Evolutionary conservation across 1,140 invertebrate species (phyloP), one percentile per base, ranked within the genome.

Genomic region (Ips nitidus): DNA sequence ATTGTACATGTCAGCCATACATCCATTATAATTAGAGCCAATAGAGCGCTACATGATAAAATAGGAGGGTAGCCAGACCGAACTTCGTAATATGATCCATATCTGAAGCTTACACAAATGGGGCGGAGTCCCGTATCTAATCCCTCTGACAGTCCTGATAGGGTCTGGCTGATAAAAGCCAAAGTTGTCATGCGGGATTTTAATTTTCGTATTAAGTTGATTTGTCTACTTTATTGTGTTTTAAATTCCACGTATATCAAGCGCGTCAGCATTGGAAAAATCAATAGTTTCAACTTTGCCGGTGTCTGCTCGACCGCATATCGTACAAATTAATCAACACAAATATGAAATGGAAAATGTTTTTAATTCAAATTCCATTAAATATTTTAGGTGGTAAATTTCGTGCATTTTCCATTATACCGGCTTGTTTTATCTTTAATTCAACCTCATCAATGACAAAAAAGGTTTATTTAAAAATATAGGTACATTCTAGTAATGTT

Each of bases 51-150:
- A 52, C 52, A 68, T 59, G 43, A 3, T 39, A 58, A 52, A 69
- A 69, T 69, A 63, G 62, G 67, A 56, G 58, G 59, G 60, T 62
- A 62, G 59, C 57, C 67, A 43, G 40, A 62, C 56, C 53, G 45
- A 50, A 55, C 52, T 69, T 52, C 8, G 53, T 57, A 69, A 63
- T 69, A 57, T 57, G 67, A 69, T 69, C 50, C 58, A 41, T 69
- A 69, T 69, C 67, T 62, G n/a, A 2, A 45, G 59, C 41, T 62
- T 69, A 69, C 67, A 69, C 55, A 61, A 63, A 62, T 69, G 67
- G 59, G 67, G 67, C 67, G 67, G 67, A 59, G 58, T 39, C 37
- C 52, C 37, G 7, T 62, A 52, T 69, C 67, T 69, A 69, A 69
- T 69, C 60, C 60, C 62, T 41, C 47, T 69, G 67, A 69, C 67